These are phyloP conservation scores for Drosophila quasianomalipes DNA, from an alignment of 2,888 invertebrate species.

Conservation along the genomic window DNA sequence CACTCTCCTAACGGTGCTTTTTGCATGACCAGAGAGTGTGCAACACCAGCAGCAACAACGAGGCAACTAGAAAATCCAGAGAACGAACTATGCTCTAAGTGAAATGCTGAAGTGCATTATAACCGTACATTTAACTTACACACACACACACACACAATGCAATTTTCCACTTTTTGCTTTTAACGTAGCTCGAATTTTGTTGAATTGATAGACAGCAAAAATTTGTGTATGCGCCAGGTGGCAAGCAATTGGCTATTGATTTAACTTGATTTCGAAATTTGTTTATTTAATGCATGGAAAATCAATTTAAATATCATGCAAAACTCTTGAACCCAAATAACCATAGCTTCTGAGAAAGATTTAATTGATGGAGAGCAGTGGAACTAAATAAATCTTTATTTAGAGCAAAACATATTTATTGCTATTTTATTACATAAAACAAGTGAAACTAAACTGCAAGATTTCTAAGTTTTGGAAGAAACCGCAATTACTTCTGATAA, in stretches of 20 bases:
- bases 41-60: conserved; percentile 38
- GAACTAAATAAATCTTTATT: neutral
- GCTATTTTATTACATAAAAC: neutral
- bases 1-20: conserved; percentile 74
- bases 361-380: neutral
- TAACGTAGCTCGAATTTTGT: conserved; percentile 43
- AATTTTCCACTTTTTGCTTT: conserved; percentile 59
- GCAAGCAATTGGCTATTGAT: conserved; percentile 42
- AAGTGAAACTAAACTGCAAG: neutral
- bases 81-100: conserved; percentile 55
- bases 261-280: conserved; percentile 29
- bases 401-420: neutral
- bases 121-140: conserved; percentile 67
- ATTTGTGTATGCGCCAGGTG: conserved; percentile 51
- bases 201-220: conserved; percentile 52
- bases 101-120: conserved; percentile 76
- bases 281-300: neutral
- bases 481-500: neutral
- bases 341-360: neutral
- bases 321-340: neutral
- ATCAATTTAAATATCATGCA: neutral
- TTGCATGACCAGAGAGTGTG: conserved; percentile 46
- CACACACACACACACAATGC: conserved; percentile 37
- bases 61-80: conserved; percentile 48
- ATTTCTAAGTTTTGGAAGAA: no score